These are phyloP conservation scores for Sterna hirundo DNA, from an alignment of 2,113 vertebrate species.

Conservation along the genomic window DNA sequence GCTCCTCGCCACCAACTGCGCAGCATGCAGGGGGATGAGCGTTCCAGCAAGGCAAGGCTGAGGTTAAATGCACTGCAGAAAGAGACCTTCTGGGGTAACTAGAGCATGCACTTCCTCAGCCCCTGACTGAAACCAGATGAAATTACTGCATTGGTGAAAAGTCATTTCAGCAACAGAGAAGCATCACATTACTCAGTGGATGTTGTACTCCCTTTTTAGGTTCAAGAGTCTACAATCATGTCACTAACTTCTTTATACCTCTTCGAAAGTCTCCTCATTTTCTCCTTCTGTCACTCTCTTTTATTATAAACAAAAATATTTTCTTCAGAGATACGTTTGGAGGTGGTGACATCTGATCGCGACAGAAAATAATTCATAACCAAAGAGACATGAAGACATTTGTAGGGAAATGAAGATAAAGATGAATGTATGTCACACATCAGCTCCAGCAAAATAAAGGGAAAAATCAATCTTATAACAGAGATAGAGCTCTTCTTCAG, in stretches of 20 bases:
- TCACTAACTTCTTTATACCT: background rate
- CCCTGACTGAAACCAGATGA: background rate
- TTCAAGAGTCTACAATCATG: background rate
- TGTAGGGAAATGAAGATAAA: constrained; percentile 1
- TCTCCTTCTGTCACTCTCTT: background rate
- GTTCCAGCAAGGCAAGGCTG: background rate
- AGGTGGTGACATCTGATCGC: background rate
- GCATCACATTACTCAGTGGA: background rate
- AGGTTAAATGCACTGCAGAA: background rate
- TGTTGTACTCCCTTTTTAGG: background rate
- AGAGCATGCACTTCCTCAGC: background rate
- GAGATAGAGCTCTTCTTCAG: background rate
- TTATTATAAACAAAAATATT: background rate
- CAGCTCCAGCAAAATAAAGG: background rate
- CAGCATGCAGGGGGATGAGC: background rate
- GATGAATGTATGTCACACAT: background rate
- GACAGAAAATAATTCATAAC: background rate
- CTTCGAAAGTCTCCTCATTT: background rate
- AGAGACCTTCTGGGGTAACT: background rate
- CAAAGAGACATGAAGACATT: background rate
- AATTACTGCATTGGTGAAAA: background rate
- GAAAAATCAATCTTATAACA: background rate
- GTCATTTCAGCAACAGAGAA: background rate
- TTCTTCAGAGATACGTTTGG: background rate
- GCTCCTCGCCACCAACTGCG: background rate